These are phyloP conservation scores for Aurelia sp. DNA, from an alignment of 30 jellyfish, hydroid and myxozoan genomes.

Conservation along the genomic window DNA sequence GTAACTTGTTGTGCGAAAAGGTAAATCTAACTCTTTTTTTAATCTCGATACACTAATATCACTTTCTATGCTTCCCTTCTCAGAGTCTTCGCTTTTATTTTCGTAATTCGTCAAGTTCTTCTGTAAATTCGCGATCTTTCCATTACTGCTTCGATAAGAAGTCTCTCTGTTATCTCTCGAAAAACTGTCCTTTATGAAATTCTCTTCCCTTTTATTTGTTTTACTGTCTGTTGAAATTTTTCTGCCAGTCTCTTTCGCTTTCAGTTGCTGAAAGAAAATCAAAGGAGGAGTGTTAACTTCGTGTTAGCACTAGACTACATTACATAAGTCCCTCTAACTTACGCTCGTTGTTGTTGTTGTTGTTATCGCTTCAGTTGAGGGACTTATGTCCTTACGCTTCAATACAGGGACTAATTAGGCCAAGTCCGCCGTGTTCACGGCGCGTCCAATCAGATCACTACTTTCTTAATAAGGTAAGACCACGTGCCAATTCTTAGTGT, in stretches of 20 bases:
- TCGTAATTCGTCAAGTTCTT: neutral
- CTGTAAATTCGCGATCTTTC: constrained; percentile 10
- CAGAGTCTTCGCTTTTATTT: constrained; percentile 38
- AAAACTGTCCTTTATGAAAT: constrained; percentile 14
- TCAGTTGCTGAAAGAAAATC: constrained; percentile 79
- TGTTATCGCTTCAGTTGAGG: too few relatives aligned
- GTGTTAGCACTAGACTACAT: too few relatives aligned
- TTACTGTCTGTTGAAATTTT: constrained; percentile 47
- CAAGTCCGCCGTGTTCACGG: too few relatives aligned
- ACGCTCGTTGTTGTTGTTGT: too few relatives aligned
- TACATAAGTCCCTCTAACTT: too few relatives aligned
- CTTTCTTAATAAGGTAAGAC: too few relatives aligned
- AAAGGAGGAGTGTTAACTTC: too few relatives aligned
- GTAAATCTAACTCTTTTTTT: constrained; percentile 23
- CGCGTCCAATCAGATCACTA: too few relatives aligned
- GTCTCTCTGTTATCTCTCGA: constrained; percentile 9
- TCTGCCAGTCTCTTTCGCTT: constrained; percentile 87
- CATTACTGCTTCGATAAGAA: constrained; percentile 13
- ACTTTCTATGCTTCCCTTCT: constrained; percentile 18
- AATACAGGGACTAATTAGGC: too few relatives aligned
- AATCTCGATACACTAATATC: constrained; percentile 2
- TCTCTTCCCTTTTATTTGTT: constrained; percentile 15
- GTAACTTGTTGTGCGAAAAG: constrained; percentile 21
- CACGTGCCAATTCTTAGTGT: too few relatives aligned
- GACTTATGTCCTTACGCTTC: too few relatives aligned